Base-by-base conservation (phyloP, 2,797 vertebrate genomes). In the Dicrostonyx torquatus region DNA sequence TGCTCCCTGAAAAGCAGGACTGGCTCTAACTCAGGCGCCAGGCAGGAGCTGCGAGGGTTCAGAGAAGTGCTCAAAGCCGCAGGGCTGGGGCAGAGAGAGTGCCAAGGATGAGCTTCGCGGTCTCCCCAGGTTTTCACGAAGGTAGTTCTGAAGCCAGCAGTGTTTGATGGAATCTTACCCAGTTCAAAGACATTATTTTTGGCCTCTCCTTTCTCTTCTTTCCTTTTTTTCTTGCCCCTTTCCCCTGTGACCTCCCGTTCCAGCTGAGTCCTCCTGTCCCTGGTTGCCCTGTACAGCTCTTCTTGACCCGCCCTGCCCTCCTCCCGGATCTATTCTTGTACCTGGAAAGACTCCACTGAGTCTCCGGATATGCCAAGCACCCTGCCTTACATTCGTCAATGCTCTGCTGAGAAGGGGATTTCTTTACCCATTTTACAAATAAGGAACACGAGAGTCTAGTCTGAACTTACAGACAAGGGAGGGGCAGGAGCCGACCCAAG, bases 101-200 rank as follows among this genome's bases (percentile, higher is more conserved):
- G 43, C 34, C 66, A 55, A 58, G 62, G 88, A 70, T 17, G 17
- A 24, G 43, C 86, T 90, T 64, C 0, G 80, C 82, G 58, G 1
- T 50, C 76, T 90, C 82, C 4, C 45, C 64, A 22, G 58, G 91
- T 79, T 84, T 92, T 78, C 77, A 82, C 75, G 24, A 34, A 77
- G 88, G 94, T 60, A 43, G 68, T 86, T 93, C 93, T 86, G 88
- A 95, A 78, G 90, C 62, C 87, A 68, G 90, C 64, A 70, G 78
- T 3, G 14, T 94, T 93, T 96, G 92, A 89, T 89, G 85, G 86
- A 85, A 29, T 93, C 91, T 92, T 86, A 70, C 64, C 83, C 76
- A 58, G n/a, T 93, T 85, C 80, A 93, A 94, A 97, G 90, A 78
- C 82, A 68, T 83, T 96, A 79, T 86, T 95, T 96, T 89, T 77